Percentiles rank a stretch among this genome's conserved stretches.
Conservation (phyloP, 2,797 vertebrate genomes). For the Lindbergichthys nudifrons region DNA sequence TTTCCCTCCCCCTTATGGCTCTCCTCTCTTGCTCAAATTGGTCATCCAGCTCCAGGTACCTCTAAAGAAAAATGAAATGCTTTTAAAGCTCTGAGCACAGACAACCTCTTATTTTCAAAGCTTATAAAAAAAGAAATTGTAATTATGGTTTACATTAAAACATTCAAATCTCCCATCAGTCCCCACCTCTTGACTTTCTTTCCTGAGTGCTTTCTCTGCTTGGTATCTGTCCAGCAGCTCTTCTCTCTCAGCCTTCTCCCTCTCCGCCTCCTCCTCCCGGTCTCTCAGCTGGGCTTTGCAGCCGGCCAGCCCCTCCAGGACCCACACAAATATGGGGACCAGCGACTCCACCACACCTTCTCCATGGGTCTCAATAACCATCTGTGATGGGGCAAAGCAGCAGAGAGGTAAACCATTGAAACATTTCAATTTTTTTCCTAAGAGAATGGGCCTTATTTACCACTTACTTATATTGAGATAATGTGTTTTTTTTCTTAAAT, state of each 20-base stretch:
- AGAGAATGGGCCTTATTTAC: not conserved
- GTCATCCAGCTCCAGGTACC: constrained; percentile 86
- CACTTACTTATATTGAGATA: no score
- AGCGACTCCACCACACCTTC: constrained; percentile 86
- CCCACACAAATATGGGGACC: constrained; percentile 87
- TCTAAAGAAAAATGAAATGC: constrained; percentile 60
- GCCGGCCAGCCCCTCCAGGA: constrained; percentile 85
- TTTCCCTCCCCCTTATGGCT: constrained; percentile 80
- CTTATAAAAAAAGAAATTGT: not conserved
- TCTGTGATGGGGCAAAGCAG: constrained; percentile 63
- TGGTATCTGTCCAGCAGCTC: constrained; percentile 82
- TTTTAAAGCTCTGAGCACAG: not conserved
- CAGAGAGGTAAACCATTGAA: not conserved
- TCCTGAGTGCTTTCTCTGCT: constrained; percentile 79
- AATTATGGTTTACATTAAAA: not conserved
- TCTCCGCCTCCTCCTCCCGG: constrained; percentile 80
- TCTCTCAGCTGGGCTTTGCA: constrained; percentile 84
- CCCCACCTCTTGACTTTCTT: constrained; percentile 85
- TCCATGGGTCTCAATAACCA: constrained; percentile 84
- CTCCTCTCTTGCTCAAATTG: constrained; percentile 86
- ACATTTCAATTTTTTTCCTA: not conserved
- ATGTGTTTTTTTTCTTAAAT: no score
- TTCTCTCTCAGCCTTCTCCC: constrained; percentile 80
- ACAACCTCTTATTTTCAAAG: not conserved
- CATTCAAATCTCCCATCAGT: not conserved